These are phyloP conservation scores for Ophion ellenae DNA, from an alignment of 2,888 invertebrate species.

Conservation along the genomic window DNA sequence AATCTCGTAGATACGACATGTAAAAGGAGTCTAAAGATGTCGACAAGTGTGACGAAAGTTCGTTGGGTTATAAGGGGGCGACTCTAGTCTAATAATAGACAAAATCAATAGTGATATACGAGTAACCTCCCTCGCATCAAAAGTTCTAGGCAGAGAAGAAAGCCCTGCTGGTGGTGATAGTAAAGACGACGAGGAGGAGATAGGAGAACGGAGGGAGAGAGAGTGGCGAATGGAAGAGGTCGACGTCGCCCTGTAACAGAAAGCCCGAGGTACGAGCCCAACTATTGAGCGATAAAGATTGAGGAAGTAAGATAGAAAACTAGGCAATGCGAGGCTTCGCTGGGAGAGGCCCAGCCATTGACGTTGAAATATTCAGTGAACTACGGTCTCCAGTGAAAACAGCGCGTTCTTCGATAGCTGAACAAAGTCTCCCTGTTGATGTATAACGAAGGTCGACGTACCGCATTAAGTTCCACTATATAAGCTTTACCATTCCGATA, in stretches of 20 bases:
- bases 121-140: conserved; percentile 41
- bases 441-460: conserved; percentile 2
- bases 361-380: conserved; percentile 70
- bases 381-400: conserved; percentile 38
- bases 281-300: conserved; percentile 54
- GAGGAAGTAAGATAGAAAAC: conserved; percentile 42
- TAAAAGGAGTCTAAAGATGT: conserved; percentile 22
- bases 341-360: conserved; percentile 56
- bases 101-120: conserved; percentile 74
- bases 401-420: conserved; percentile 28
- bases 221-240: conserved; percentile 23
- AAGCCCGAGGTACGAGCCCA: conserved; percentile 36
- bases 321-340: conserved; percentile 64
- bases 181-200: no score
- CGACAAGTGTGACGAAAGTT: conserved; percentile 54
- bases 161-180: conserved; percentile 29
- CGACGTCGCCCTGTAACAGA: conserved; percentile 51
- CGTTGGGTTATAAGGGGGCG: conserved; percentile 68
- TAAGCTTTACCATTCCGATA: background rate
- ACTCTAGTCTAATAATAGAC: conserved; percentile 79
- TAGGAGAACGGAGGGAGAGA: background rate
- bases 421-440: conserved; percentile 41
- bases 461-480: background rate
- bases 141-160: conserved; percentile 50
- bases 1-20: background rate